Percentiles rank a stretch among this genome's conserved stretches.
These are phyloP conservation scores for Drosophila anomalata DNA, from an alignment of 2,888 invertebrate genomes.

Conservation along the genomic window DNA sequence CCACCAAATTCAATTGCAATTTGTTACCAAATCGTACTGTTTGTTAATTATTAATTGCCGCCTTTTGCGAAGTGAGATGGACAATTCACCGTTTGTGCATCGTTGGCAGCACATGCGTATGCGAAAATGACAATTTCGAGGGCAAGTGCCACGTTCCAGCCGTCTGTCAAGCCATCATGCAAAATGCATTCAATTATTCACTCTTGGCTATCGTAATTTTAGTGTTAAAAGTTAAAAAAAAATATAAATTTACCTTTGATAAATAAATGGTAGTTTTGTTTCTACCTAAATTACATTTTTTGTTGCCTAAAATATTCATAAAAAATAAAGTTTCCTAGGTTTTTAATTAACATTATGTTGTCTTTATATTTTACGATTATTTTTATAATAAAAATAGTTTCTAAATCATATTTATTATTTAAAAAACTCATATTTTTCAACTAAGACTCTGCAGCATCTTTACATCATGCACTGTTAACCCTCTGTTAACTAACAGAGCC, in stretches of 20 bases:
- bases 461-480: not conserved
- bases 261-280: no score
- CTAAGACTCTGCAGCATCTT: not conserved
- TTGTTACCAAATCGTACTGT: not conserved
- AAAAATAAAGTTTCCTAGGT: no score
- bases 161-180: not conserved
- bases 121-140: not conserved
- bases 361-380: no score
- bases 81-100: constrained; percentile 10
- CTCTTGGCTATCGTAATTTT: no score
- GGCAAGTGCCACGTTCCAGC: not conserved
- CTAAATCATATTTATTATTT: no score
- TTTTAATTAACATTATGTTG: no score
- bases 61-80: not conserved
- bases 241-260: no score
- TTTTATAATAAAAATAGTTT: no score
- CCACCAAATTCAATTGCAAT: not conserved
- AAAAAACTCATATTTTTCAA: no score
- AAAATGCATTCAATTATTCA: not conserved
- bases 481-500: not conserved
- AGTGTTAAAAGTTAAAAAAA: no score
- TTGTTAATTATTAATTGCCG: constrained; percentile 1
- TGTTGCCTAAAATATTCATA: no score
- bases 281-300: no score
- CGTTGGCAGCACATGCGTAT: constrained; percentile 30